Base-by-base conservation (phyloP, 2,888 invertebrate species). In the Cremastobaeus sp. region DNA sequence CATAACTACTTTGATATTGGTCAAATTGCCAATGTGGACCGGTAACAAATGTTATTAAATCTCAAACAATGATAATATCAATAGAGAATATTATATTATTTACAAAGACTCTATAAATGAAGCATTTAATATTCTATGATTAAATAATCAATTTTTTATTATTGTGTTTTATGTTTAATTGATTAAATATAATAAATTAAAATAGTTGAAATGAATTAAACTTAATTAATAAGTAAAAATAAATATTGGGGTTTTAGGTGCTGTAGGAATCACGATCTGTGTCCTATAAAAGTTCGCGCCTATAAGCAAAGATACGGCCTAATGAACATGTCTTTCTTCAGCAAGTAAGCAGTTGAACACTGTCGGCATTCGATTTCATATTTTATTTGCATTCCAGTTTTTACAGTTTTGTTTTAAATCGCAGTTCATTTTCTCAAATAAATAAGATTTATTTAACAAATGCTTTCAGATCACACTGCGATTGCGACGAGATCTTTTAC, bases 221-320 rank as follows among this genome's bases (percentile, higher is more conserved):
- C 8, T 25, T 25, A 5, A 5, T 25, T 25, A 8, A 25, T 25
- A 8, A 5, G 25, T 25, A 25, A 8, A 25, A 34, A 34, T 35
- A 52, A 20, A 35, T 6, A 17, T 14, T 6, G 5, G 0, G 32
- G 15, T 41, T 48, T 0, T 17, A 88, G 88, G 79, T 97, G 97
- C 87, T 97, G 97, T 88, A 91, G 96, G 69, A 93, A 93, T 11
- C 97, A 97, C 86, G 97, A 97, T 89, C 90, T 96, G 52, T 97
- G 97, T 84, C 96, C 96, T 1, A 91, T 93, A 50, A 96, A 96
- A 87, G 90, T 93, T 37, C 88, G 90, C 15, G 93, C 92, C 12
- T 92, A 93, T 84, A 90, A 91, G 32, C 89, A 89, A 64, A 92
- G 94, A 78, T 96, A 96, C 88, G 94, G 95, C 85, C 90, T 96